These are phyloP conservation scores for Cyanistes caeruleus DNA, from an alignment of 2,113 vertebrate genomes.

Conservation along the genomic window DNA sequence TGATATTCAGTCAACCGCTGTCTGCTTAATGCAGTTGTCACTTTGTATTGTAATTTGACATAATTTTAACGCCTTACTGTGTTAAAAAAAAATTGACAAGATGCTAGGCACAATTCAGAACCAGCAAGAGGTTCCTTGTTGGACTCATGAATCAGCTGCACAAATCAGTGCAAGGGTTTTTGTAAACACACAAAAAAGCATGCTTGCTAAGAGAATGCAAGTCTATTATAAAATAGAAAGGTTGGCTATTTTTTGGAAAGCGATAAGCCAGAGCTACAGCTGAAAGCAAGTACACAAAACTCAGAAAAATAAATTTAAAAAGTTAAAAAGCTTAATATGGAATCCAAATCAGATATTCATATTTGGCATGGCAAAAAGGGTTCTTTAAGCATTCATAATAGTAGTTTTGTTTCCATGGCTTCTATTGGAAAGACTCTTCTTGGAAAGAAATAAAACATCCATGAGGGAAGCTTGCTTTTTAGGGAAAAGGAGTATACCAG, in stretches of 20 bases:
- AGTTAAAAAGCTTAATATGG: neutral
- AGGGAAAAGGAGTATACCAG: neutral
- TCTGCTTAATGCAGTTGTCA: neutral
- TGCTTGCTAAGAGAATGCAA: neutral
- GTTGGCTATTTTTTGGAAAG: neutral
- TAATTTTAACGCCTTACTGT: neutral
- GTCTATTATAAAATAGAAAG: neutral
- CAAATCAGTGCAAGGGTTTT: neutral
- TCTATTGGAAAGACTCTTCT: neutral
- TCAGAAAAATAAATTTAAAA: neutral
- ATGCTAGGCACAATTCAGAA: neutral
- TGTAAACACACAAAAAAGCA: neutral
- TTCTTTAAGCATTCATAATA: neutral
- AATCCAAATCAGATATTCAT: neutral
- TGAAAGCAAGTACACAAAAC: neutral
- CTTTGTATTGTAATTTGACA: neutral
- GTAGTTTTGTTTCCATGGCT: neutral
- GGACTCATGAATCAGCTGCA: neutral
- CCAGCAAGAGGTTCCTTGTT: neutral
- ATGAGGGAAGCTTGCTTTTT: neutral
- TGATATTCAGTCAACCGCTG: neutral
- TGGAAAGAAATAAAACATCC: neutral
- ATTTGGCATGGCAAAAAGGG: neutral
- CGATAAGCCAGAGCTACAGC: neutral
- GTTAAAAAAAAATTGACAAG: neutral